Percentiles rank a stretch among this genome's conserved stretches.
These are phyloP conservation scores for Enteromius argenteus DNA, from an alignment of 2,797 vertebrate species.

Conservation along the genomic window DNA sequence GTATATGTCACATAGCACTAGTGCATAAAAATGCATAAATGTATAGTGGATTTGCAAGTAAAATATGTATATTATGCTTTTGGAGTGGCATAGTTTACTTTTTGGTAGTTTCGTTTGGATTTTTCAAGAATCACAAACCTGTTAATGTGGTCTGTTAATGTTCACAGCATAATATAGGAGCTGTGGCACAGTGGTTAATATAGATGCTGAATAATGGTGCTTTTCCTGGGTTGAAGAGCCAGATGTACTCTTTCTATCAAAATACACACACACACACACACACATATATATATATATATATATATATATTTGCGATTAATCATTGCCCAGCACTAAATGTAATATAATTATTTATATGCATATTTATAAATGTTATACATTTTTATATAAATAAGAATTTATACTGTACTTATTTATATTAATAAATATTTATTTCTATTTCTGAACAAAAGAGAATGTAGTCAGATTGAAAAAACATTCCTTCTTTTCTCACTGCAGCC, in stretches of 20 bases:
- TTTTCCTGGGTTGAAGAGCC: neutral
- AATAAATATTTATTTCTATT: neutral
- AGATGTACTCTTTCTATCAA: neutral
- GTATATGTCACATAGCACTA: neutral
- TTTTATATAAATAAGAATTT: neutral
- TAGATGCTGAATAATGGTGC: neutral
- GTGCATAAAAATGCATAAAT: neutral
- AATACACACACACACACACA: no score
- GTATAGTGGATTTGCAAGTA: neutral
- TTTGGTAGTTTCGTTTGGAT: neutral
- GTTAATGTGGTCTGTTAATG: neutral
- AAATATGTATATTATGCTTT: neutral
- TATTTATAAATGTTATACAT: neutral
- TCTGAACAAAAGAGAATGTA: neutral
- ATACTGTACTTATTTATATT: neutral
- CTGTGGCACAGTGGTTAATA: neutral
- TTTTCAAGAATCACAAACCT: neutral
- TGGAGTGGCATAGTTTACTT: neutral
- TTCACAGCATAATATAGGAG: neutral
- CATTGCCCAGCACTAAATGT: no score
- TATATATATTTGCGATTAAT: no score
- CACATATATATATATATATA: no score
- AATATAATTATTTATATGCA: neutral
- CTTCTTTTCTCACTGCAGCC: slow-evolving; percentile 65
- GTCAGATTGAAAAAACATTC: neutral